Conservation (phyloP, 2,888 invertebrate species). For the Trilocha varians region DNA sequence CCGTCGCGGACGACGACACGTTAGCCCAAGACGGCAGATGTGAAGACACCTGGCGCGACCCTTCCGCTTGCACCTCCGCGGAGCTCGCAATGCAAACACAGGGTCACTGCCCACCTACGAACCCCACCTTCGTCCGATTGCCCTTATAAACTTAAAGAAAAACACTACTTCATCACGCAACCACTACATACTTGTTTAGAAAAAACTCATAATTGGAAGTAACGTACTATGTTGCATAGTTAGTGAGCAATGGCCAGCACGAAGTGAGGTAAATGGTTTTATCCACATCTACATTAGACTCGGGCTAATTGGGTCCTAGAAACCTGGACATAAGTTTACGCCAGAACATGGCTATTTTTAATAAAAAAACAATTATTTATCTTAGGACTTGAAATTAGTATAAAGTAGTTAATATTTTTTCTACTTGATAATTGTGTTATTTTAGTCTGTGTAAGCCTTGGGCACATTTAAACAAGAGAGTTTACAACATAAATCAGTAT, state of each 20-base stretch:
- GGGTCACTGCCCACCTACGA: constrained; percentile 68
- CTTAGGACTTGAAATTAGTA: constrained; percentile 27
- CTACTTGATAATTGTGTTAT: no score
- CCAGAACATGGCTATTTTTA: constrained; percentile 40
- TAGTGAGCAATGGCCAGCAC: neutral
- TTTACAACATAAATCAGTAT: no score
- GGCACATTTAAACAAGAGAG: no score
- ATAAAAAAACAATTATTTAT: constrained; percentile 29
- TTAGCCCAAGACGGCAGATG: constrained; percentile 65
- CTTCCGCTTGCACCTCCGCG: constrained; percentile 52
- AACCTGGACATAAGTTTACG: constrained; percentile 48
- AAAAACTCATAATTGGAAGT: neutral
- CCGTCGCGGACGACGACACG: constrained; percentile 33
- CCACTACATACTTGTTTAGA: constrained; percentile 4
- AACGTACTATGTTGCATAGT: no score
- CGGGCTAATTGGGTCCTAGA: no score
- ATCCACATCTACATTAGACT: no score
- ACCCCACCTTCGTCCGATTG: constrained; percentile 40
- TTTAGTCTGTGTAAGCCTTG: no score
- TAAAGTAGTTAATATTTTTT: no score
- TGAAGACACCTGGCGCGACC: constrained; percentile 67
- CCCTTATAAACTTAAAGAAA: constrained; percentile 40
- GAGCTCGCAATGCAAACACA: constrained; percentile 20
- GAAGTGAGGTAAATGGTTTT: no score
- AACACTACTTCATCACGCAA: constrained; percentile 59